Evolutionary conservation across 2,113 vertebrate genomes (phyloP), one percentile per base, ranked within the genome.

Genomic region (Albula glossodonta): DNA sequence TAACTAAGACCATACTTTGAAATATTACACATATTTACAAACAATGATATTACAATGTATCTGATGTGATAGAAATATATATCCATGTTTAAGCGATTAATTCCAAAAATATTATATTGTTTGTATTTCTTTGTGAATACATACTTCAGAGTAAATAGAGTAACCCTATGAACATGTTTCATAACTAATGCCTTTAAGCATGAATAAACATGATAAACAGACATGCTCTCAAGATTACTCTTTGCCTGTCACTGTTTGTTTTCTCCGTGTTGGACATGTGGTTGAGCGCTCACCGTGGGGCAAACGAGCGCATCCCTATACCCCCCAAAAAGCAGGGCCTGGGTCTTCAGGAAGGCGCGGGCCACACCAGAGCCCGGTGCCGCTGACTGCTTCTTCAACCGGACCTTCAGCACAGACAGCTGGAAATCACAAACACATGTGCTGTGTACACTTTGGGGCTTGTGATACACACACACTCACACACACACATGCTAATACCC

Each of bases 291-390:
- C 25, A 96, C 95, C 87, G 52, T 25, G 2, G 88, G 5, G 63
- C 83, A 91, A 82, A 94, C 77, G 2, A 98, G 93, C 0, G 97
- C 97, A 0, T 97, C 96, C 4, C 93, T 96, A 91, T 98, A 98
- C 0, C 96, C 93, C 53, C 97, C 97, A 11, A 98, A 98, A 25
- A 98, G 95, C 87, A 96, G 90, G 0, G 96, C 96, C 89, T 98
- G 97, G 19, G 95, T 95, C 87, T 92, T 94, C 57, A 98, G 96
- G 82, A 98, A 98, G 5, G 97, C 96, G 60, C 87, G 94, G 1
- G 97, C 96, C 9, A 98, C 96, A 0, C 97, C 96, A 22, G 95
- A 96, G 3, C 97, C 97, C 0, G 96, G 93, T n/a, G 93, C 91
- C 11, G 96, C 92, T 0, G 96, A 95, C 50, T 95, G 95, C 2